A percentile compares a stretch with the other conserved stretches of the same genome.
phyloP scores from a whole-genome alignment of 1,140 invertebrate species.

The Saxidomus purpurata region DNA sequence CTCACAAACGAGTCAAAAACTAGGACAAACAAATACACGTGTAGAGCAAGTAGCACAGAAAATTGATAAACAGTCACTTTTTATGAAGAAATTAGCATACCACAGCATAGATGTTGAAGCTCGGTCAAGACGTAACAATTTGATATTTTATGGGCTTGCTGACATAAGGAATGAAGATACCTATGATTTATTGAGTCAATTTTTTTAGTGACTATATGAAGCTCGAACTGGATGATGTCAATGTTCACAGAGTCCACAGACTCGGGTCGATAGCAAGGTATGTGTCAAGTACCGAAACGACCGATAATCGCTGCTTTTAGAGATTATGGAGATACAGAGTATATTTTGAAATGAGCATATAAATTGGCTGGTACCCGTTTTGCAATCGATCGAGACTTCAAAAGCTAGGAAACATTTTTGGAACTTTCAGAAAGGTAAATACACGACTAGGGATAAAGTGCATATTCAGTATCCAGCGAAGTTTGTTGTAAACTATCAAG shows the following conservation, averaged over 20 bases:
- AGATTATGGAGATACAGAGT: conserved; percentile 14
- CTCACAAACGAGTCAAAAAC: not conserved
- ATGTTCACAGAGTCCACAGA: not conserved
- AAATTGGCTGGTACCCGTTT: not conserved
- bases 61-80: not conserved
- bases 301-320: not conserved
- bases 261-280: not conserved
- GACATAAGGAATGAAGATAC: not conserved
- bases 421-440: not conserved
- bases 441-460: not conserved
- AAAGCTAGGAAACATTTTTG: not conserved
- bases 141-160: not conserved
- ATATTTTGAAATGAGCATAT: not conserved
- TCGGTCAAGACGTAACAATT: not conserved
- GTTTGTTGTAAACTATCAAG: not conserved
- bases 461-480: conserved; percentile 25
- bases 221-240: not conserved
- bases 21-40: not conserved
- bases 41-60: not conserved
- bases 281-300: not conserved
- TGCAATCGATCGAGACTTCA: conserved; percentile 6
- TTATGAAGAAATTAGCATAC: not conserved
- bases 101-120: not conserved
- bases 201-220: not conserved
- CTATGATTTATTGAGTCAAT: not conserved